Base-by-base conservation (phyloP, 1,140 invertebrate species). In the Harpegnathos saltator region DNA sequence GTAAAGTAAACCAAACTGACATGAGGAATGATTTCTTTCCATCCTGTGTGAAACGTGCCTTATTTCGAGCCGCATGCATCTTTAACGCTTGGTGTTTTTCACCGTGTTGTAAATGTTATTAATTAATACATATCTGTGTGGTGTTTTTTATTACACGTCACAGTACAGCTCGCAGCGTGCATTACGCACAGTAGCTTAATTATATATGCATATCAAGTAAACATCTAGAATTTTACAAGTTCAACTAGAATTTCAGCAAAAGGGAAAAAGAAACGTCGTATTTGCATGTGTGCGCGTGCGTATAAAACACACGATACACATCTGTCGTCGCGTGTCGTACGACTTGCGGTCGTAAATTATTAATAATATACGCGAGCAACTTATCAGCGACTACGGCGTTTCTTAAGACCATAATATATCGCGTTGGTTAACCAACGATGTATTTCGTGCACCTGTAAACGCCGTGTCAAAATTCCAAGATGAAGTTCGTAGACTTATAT, bases 1-100 rank as follows among this genome's bases (percentile, higher is more conserved):
- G 92, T 93, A 93, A 92, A 88, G 92, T 93, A 93, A 63, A 89
- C n/a, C 29, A 81, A 61, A 58, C n/a, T 89, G 44, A 72, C 83
- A 75, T 38, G 56, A 80, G n/a, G 69, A 66, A 65, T 54, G 72
- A 38, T 72, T 69, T 78, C 54, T 33, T 66, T 71, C 48, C 52
- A 9, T 61, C 26, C 4, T 1, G 29, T 50, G 24, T 38, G 26
- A 33, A 7, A 38, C 15, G 14, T 7, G 38, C 33, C 5, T n/a
- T 3, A 33, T 33, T 48, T n/a, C 17, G 19, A 15, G 9, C 22
- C 48, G 50, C 52, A 59, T 77, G 61, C 22, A 1, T 19, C 15
- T 56, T 11, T 83, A 66, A 83, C 7, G 81, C 81, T 58, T 56
- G 5, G 26, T 22, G 19, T 77, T 38, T 24, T 2, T 38, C 12